Evolutionary conservation across 2,888 invertebrate species (phyloP), one percentile per base, ranked within the genome.

Genomic region (Dicycla oo): DNA sequence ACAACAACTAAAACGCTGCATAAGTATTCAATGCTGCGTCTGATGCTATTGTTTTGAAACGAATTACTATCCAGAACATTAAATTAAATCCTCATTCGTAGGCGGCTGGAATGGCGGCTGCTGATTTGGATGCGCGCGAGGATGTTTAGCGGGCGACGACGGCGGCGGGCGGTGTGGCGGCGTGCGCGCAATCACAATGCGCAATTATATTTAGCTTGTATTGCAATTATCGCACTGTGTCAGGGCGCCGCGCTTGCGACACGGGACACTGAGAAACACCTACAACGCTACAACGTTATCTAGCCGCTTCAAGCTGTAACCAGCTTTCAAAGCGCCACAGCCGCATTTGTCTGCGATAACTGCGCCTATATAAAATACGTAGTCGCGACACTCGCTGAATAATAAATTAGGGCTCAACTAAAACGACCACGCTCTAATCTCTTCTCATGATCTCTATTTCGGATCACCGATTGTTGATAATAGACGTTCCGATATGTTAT

Each of bases 61-160:
- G 87, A 86, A 91, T 94, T 91, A 91, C 86, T 87, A 89, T 89
- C 85, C 87, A 88, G 88, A 89, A 90, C 90, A 90, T 90, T 86
- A 88, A 88, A 93, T 91, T 92, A 93, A 92, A 91, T 87, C 84
- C 89, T 92, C 92, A 93, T 95, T 94, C 89, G 94, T 95, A 95
- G 85, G 93, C 94, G 83, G 88, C 85, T 84, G 87, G 88, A 90
- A 90, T 88, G 89, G 86, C 87, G 83, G 86, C 78, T 81, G 89
- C 92, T 93, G 91, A 93, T 95, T 95, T 88, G 91, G 93, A 95
- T 95, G 94, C 94, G 91, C 88, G 88, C 84, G 87, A 89, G 92
- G 91, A 89, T 85, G 87, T 82, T 78, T 83, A 83, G 87, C 87
- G 88, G n/a, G n/a, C n/a, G n/a, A n/a, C n/a, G n/a, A n/a, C n/a